Evolutionary conservation across 2,113 vertebrate species (phyloP), one percentile per base, ranked within the genome.

Genomic region (Chloebia gouldiae): DNA sequence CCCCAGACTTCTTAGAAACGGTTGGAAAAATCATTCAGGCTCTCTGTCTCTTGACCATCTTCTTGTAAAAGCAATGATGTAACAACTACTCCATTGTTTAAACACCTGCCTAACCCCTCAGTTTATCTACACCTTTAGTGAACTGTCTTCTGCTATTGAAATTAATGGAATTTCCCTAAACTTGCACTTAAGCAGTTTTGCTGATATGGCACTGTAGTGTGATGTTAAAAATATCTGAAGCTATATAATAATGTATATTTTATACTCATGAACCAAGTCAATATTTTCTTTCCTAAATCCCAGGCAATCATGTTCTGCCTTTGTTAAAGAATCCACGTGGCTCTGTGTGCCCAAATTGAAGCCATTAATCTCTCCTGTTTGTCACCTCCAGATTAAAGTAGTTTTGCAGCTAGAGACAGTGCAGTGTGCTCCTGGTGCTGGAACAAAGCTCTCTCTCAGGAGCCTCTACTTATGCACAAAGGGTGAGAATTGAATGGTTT

Each of bases 341-440:
- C n/a, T 79, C 49, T 10, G 13, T 31, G 65, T 56, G 40, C n/a
- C 54, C 59, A 87, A 92, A 90, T n/a, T 54, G 79, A 85, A 96
- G 31, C 71, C 53, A 93, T 92, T 88, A 91, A 93, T 92, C 85
- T 90, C 71, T 84, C 15, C 70, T 60, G n/a, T 91, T 96, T 93
- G 87, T 79, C 84, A 87, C 53, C 22, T 79, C 57, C 49, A 82
- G 57, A 95, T 84, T 94, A 91, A 85, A 94, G 65, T 39, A 75
- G 35, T 33, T 96, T 81, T 81, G 40, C 85, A 80, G 3, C 49
- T 31, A 81, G 65, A 51, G 60, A 47, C 27, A 66, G 35, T 5
- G 16, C 5, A 68, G 56, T 25, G 15, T 16, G n/a, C 22, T 69
- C 57, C 81, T 75, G 65, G 25, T 78, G 37, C 15, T 86, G 80